Conservation (phyloP, 2,888 invertebrate genomes). For the Perithous albicinctus region DNA sequence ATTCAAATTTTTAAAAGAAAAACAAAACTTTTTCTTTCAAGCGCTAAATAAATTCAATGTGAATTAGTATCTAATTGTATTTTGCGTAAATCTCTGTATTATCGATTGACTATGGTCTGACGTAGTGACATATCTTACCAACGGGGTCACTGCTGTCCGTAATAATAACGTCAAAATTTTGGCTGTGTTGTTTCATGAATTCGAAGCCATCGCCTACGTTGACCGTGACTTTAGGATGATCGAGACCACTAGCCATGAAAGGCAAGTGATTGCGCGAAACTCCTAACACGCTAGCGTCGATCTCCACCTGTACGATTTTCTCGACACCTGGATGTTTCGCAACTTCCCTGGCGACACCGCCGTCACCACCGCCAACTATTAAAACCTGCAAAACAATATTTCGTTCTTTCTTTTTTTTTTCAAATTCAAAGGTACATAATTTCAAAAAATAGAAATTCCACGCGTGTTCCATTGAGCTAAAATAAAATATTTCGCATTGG, state of each 20-base stretch:
- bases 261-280: slow-evolving; percentile 95
- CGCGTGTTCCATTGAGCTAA: too few species aligned
- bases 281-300: slow-evolving; percentile 96
- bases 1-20: too few species aligned
- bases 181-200: slow-evolving; percentile 94
- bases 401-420: too few species aligned
- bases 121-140: slow-evolving; percentile 86
- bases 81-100: not conserved
- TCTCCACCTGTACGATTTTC: slow-evolving; percentile 96
- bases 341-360: slow-evolving; percentile 98
- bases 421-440: too few species aligned
- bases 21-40: too few species aligned
- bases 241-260: slow-evolving; percentile 95
- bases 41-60: too few species aligned
- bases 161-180: slow-evolving; percentile 98
- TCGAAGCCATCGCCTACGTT: slow-evolving; percentile 97
- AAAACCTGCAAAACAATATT: slow-evolving; percentile 87
- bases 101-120: not conserved
- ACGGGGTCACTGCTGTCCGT: slow-evolving; percentile 99
- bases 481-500: not conserved
- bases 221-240: slow-evolving; percentile 92
- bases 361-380: slow-evolving; percentile 99
- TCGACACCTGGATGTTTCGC: slow-evolving; percentile 96
- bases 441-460: too few species aligned
- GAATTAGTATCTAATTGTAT: too few species aligned